phyloP scores from a whole-genome alignment of 2,797 vertebrate genomes.

The Sebastes oblongus region DNA sequence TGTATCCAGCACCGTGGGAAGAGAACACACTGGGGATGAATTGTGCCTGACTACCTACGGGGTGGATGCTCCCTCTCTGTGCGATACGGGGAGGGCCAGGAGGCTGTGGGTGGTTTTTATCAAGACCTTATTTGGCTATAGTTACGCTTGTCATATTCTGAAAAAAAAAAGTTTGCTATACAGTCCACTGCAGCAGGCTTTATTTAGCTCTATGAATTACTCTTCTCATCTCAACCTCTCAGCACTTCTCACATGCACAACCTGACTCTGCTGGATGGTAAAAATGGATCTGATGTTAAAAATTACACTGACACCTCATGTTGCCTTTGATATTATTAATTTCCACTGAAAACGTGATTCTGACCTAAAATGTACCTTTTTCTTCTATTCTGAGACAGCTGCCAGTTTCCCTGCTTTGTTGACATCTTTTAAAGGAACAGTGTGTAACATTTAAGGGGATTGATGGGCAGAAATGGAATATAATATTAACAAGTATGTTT shows the following conservation, averaged over 20 bases:
- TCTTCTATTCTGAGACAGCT: background rate
- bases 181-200: constrained; percentile 20
- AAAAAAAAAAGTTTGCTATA: constrained; percentile 50
- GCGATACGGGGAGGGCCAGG: constrained; percentile 60
- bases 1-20: constrained; percentile 76
- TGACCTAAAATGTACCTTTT: background rate
- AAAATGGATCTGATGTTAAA: constrained; percentile 4
- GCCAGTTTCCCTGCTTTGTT: background rate
- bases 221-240: background rate
- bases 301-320: background rate
- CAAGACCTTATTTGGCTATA: constrained; percentile 70
- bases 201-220: constrained; percentile 18
- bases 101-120: constrained; percentile 72
- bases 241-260: background rate
- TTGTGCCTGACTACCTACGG: constrained; percentile 75
- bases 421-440: background rate
- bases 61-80: constrained; percentile 72
- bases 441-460: background rate
- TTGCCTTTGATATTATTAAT: background rate
- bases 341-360: background rate
- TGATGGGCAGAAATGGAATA: background rate
- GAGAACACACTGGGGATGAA: constrained; percentile 77
- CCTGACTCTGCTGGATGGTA: background rate
- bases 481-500: background rate
- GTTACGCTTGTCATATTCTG: constrained; percentile 47